Conservation (phyloP, 2,113 vertebrate genomes). For the Hydrolagus affinis region DNA sequence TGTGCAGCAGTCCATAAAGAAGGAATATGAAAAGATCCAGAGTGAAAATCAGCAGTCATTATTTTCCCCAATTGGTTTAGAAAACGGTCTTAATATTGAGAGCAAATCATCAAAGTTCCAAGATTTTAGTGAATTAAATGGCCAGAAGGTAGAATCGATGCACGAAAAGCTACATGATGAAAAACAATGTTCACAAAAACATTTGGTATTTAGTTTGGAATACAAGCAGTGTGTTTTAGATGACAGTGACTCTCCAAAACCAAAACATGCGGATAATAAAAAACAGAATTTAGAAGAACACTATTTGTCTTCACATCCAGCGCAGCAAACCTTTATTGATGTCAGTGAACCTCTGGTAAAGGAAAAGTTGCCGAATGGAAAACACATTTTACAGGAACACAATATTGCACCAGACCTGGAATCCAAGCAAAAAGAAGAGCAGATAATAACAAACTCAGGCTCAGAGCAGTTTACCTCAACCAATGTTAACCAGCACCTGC, state of each 20-base stretch:
- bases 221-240: neutral
- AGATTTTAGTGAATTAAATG: neutral
- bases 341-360: neutral
- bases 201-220: neutral
- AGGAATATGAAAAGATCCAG: conserved; percentile 16
- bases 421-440: conserved; percentile 7
- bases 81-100: conserved; percentile 33
- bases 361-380: neutral
- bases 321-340: neutral
- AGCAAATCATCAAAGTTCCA: conserved; percentile 38
- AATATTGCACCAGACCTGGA: neutral
- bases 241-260: neutral
- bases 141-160: neutral
- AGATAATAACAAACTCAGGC: neutral
- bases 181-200: conserved; percentile 19
- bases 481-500: neutral
- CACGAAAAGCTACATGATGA: neutral
- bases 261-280: neutral
- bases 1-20: neutral
- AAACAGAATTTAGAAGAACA: neutral
- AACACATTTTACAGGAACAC: neutral
- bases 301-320: neutral
- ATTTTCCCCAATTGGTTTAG: conserved; percentile 40
- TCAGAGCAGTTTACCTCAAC: neutral
- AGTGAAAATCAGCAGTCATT: conserved; percentile 36